Conservation (phyloP, 2,888 invertebrate genomes). For the Cotesia congregata region DNA sequence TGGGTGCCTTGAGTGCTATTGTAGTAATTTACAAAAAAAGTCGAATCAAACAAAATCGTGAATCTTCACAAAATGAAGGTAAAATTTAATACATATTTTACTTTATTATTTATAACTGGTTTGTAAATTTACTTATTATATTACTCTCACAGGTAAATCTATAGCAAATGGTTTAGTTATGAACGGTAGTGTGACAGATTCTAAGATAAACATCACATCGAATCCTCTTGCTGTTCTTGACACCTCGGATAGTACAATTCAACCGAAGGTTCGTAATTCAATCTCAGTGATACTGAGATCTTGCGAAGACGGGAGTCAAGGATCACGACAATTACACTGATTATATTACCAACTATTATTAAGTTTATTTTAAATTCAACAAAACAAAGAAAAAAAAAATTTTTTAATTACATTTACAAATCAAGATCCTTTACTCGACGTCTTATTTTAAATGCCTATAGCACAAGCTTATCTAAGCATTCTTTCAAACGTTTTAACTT, state of each 20-base stretch:
- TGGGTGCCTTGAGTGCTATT: slow-evolving; percentile 66
- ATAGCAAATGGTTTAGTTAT: slow-evolving; percentile 68
- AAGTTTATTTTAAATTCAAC: neutral
- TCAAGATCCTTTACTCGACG: slow-evolving; percentile 31
- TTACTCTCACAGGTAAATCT: slow-evolving; percentile 60
- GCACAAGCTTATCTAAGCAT: slow-evolving; percentile 45
- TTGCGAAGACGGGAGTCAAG: slow-evolving; percentile 35
- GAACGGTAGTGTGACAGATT: slow-evolving; percentile 68
- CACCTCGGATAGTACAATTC: slow-evolving; percentile 72
- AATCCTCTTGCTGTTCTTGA: slow-evolving; percentile 80
- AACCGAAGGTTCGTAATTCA: slow-evolving; percentile 67
- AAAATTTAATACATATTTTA: neutral
- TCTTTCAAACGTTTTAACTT: slow-evolving; percentile 49
- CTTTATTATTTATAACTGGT: neutral
- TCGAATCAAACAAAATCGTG: slow-evolving; percentile 71
- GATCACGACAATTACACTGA: slow-evolving; percentile 37
- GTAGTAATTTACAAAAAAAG: slow-evolving; percentile 71
- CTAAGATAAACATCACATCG: slow-evolving; percentile 81
- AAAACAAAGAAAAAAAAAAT: neutral
- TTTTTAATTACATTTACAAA: neutral
- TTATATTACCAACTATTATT: slow-evolving; percentile 7
- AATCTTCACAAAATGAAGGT: slow-evolving; percentile 66
- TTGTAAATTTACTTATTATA: slow-evolving; percentile 42
- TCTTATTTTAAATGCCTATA: slow-evolving; percentile 15
- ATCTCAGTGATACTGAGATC: slow-evolving; percentile 26